Evolutionary conservation across 2,113 vertebrate species (phyloP), one percentile per base, ranked within the genome.

Genomic region (Xenus cinereus): DNA sequence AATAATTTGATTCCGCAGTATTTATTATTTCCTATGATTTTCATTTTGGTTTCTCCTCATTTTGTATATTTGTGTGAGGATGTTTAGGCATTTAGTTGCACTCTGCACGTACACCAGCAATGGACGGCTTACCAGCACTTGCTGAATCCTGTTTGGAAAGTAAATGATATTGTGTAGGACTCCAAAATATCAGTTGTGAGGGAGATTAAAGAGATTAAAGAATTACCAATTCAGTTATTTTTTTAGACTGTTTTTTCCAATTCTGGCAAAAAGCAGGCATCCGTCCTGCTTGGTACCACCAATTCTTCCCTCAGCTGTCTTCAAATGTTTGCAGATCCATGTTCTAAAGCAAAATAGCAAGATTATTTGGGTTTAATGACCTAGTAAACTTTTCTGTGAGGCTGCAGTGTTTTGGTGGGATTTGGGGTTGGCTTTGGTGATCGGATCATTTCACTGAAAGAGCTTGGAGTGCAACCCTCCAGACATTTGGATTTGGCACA

Each of bases 111-210:
- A 10, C 7, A 45, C 11, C 7, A 16, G 23, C 32, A 46, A 37
- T 12, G 37, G 16, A 21, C 10, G 63, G 8, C 0, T 0, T 69
- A 39, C 27, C 27, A 79, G n/a, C 5, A 6, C 33, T 79, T 87
- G 21, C 35, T 54, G 68, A 74, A 74, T 37, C 28, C 3, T 6
- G 2, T 71, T 54, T 78, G 37, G 14, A 63, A 84, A 67, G 23
- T 53, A 41, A 73, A 23, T 54, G 50, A 14, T 77, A 20, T 68
- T 62, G 21, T 2, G 0, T 35, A 20, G 30, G 18, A 23, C 28
- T 63, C 37, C 48, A 48, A 68, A 86, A 21, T 5, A 12, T 53
- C 23, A 23, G 4, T 45, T 79, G 17, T n/a, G 13, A 69, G 48
- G 32, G 19, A 66, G 16, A 45, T 39, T 54, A 26, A 76, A 60